Evolutionary conservation across 2,797 vertebrate genomes (phyloP).

Genomic region (Spinus pinus): DNA sequence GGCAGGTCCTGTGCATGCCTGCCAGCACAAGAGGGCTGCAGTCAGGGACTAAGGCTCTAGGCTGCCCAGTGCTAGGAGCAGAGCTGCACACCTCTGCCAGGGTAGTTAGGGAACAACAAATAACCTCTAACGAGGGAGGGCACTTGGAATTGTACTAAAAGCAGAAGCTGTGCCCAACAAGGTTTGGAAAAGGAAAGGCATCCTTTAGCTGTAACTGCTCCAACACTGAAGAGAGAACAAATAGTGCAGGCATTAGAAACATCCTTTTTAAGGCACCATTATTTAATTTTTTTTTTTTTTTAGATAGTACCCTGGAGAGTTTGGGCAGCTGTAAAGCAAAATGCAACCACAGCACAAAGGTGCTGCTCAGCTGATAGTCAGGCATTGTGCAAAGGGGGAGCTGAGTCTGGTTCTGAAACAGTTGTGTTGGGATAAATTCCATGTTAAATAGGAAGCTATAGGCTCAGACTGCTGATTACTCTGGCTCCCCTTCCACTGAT

Average conservation of each 20-base stretch:
- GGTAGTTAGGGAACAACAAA: background rate
- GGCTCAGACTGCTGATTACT: background rate
- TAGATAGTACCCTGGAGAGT: background rate
- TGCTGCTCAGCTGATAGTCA: background rate
- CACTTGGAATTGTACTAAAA: background rate
- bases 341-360: background rate
- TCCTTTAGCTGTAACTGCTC: background rate
- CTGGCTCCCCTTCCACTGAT: background rate
- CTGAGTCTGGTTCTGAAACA: rapidly evolving
- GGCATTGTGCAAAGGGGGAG: background rate
- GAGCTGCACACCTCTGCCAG: background rate
- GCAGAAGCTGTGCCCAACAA: background rate
- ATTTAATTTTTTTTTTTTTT: background rate
- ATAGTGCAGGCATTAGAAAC: background rate
- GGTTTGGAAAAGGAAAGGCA: background rate
- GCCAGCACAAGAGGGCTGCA: background rate
- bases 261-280: background rate
- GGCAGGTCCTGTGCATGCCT: rapidly evolving
- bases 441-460: background rate
- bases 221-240: background rate
- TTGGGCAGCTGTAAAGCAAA: background rate
- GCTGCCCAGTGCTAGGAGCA: background rate
- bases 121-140: background rate
- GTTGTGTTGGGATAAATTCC: background rate
- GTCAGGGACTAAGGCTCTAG: background rate